These are phyloP conservation scores for Lepidurus apus DNA, from an alignment of 1,140 invertebrate genomes.

Conservation along the genomic window DNA sequence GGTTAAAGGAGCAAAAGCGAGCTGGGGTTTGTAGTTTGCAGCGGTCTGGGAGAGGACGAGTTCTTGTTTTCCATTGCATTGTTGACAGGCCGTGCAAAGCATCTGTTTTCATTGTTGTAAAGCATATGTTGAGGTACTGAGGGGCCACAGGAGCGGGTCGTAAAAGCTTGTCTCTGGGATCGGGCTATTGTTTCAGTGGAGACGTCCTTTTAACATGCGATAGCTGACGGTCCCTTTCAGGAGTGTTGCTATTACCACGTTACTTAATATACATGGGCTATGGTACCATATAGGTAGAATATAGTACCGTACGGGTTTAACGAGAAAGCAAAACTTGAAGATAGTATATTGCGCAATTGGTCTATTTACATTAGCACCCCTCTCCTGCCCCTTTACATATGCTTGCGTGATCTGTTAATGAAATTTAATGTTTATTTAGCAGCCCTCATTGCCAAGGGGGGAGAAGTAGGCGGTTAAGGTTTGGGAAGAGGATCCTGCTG, in stretches of 20 bases:
- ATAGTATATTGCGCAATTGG: neutral
- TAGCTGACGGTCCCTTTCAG: neutral
- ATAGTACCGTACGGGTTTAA: neutral
- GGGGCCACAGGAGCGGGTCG: neutral
- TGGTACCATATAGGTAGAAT: too few relatives aligned
- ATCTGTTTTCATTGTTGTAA: neutral
- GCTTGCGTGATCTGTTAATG: constrained; percentile 19
- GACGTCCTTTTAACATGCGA: constrained; percentile 18
- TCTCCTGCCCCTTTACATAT: neutral
- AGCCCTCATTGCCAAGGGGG: neutral
- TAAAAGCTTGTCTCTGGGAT: neutral
- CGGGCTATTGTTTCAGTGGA: neutral
- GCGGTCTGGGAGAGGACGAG: neutral
- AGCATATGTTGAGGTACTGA: neutral
- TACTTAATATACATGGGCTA: neutral
- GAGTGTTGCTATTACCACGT: neutral
- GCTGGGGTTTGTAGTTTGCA: neutral
- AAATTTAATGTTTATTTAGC: constrained; percentile 1
- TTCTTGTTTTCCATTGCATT: neutral
- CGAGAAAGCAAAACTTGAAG: neutral
- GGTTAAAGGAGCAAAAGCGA: neutral
- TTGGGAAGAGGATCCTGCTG: neutral
- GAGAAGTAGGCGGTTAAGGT: neutral
- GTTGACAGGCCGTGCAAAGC: constrained; percentile 12
- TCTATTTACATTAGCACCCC: neutral